A percentile compares a stretch with the other conserved stretches of the same genome.
These are phyloP conservation scores for Heliconius himera DNA, from an alignment of 1,140 invertebrate genomes.

Conservation along the genomic window DNA sequence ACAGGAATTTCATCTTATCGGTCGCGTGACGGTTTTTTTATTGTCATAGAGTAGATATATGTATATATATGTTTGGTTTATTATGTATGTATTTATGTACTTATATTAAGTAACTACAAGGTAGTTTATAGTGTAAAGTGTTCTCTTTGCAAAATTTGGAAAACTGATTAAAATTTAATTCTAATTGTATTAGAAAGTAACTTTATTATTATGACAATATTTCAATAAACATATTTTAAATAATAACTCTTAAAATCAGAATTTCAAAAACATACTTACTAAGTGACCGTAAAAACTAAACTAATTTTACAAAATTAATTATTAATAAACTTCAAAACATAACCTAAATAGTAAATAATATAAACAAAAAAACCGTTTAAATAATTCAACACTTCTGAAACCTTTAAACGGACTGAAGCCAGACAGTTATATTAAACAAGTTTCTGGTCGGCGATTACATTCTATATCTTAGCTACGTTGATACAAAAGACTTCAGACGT, in stretches of 20 bases:
- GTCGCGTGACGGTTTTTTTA: slow-evolving; percentile 68
- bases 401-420: slow-evolving; percentile 15
- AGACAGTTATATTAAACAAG: slow-evolving; percentile 20
- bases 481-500: slow-evolving; percentile 56
- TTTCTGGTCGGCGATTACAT: slow-evolving; percentile 23
- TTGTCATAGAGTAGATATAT: slow-evolving; percentile 51
- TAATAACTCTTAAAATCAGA: too few relatives aligned
- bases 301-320: not conserved
- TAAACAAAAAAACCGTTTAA: not conserved
- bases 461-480: slow-evolving; percentile 49
- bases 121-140: too few relatives aligned
- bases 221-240: too few relatives aligned
- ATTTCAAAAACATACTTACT: too few relatives aligned
- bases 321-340: not conserved
- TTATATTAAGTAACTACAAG: not conserved
- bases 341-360: not conserved
- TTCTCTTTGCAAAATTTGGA: too few relatives aligned
- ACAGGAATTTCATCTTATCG: slow-evolving; percentile 65
- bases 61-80: slow-evolving; percentile 21
- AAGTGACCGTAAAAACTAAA: too few relatives aligned
- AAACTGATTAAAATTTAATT: too few relatives aligned
- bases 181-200: too few relatives aligned
- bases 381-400: slow-evolving; percentile 6
- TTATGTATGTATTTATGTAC: not conserved
- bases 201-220: too few relatives aligned